Conservation (phyloP, 1,140 invertebrate species). For the Bombus superbus region DNA sequence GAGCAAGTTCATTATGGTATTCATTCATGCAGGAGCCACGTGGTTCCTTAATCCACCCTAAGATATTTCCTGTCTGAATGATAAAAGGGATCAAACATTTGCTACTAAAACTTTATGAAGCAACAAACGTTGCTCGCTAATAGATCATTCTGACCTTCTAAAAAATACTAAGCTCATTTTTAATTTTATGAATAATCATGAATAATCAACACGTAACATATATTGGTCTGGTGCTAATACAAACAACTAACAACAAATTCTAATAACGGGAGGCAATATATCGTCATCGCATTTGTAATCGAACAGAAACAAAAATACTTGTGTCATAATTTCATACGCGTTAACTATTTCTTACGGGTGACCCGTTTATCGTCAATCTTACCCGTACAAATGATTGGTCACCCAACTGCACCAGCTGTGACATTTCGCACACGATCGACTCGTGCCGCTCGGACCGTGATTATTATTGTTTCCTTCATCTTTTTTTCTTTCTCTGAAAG, state of each 20-base stretch:
- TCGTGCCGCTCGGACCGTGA: conserved; percentile 51
- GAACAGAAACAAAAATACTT: background rate
- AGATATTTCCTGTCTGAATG: conserved; percentile 50
- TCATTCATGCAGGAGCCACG: conserved; percentile 63
- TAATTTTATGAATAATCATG: background rate
- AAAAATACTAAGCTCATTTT: background rate
- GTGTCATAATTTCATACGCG: background rate
- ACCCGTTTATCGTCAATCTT: conserved; percentile 8
- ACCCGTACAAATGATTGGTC: conserved; percentile 11
- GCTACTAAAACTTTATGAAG: background rate
- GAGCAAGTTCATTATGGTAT: conserved; percentile 40
- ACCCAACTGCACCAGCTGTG: conserved; percentile 51
- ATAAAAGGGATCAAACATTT: conserved; percentile 24
- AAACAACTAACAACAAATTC: background rate
- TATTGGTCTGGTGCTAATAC: too few relatives aligned
- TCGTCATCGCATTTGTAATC: background rate
- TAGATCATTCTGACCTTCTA: background rate
- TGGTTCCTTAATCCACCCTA: conserved; percentile 47
- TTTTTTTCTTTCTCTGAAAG: conserved; percentile 44
- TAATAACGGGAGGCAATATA: background rate
- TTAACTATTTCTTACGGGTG: background rate
- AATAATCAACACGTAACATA: background rate
- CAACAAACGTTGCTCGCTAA: background rate
- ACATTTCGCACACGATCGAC: conserved; percentile 61
- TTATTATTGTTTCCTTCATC: conserved; percentile 66